Conservation (phyloP, 2,888 invertebrate genomes). For the Diloba caeruleocephala region DNA sequence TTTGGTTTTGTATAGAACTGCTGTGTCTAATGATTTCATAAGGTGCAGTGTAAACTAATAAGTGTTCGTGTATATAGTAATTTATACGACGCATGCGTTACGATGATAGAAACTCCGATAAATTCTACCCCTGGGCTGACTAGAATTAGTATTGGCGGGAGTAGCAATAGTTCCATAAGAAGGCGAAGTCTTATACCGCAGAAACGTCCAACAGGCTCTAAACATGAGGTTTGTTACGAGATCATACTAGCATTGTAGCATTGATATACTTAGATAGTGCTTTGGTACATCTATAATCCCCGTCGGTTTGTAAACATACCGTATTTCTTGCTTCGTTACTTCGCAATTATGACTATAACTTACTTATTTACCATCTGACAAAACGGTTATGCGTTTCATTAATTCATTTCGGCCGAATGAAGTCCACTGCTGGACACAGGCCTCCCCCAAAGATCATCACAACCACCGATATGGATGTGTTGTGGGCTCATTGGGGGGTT, state of each 20-base stretch:
- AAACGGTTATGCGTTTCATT: too few relatives aligned
- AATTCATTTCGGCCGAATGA: too few relatives aligned
- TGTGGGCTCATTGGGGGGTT: too few relatives aligned
- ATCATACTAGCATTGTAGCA: background rate
- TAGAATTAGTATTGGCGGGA: conserved; percentile 80
- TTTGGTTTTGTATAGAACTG: conserved; percentile 19
- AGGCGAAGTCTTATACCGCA: conserved; percentile 78
- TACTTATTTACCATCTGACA: too few relatives aligned
- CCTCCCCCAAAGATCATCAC: too few relatives aligned
- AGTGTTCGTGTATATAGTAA: conserved; percentile 4
- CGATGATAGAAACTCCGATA: conserved; percentile 76
- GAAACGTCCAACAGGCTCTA: conserved; percentile 57
- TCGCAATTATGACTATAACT: too few relatives aligned
- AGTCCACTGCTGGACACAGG: too few relatives aligned
- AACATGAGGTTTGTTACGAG: conserved; percentile 72
- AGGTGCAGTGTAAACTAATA: conserved; percentile 1
- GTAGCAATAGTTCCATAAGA: conserved; percentile 69
- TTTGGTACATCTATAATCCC: too few relatives aligned
- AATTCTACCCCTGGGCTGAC: conserved; percentile 70
- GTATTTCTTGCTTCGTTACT: too few relatives aligned
- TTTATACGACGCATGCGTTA: conserved; percentile 42
- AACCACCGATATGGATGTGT: too few relatives aligned
- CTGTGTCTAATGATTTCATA: conserved; percentile 9
- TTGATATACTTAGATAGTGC: too few relatives aligned
- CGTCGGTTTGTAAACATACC: too few relatives aligned